Evolutionary conservation across 2,888 invertebrate species (phyloP), one percentile per base, ranked within the genome.

Genomic region (Sylvicola cinctus): DNA sequence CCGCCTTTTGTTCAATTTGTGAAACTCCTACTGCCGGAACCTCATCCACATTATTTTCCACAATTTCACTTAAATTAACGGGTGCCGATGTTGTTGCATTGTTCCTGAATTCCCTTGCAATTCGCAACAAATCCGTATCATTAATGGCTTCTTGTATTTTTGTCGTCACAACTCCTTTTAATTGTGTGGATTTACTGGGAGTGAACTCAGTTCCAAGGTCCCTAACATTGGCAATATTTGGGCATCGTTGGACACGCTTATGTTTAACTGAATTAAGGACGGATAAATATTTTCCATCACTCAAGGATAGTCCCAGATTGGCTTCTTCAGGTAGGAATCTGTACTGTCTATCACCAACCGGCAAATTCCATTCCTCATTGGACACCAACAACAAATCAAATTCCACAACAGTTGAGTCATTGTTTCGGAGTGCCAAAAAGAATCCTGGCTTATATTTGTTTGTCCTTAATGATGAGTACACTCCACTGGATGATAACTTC

Each of bases 341-440:
- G 31, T 44, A 46, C 15, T 28, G 34, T 2, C 35, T 35, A 16
- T 36, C 40, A 7, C 28, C 35, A 10, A 11, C 23, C 7, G 44
- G 43, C 1, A 44, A 29, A 32, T 41, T 38, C 45, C 42, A 46
- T 27, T 42, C 33, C 28, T 34, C 38, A 12, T 36, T 34, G 16
- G 52, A 42, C 11, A 41, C 42, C 49, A 54, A 55, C 44, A 47
- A 47, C 39, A 50, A 42, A 33, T 47, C 44, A 31, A 46, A 44
- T 38, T 52, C 50, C 3, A 43, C 37, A 1, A 55, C 46, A 8
- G 44, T 42, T 34, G 46, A 49, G 3, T 33, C 33, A 13, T 32
- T 39, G 13, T 41, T 36, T 8, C 42, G 41, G 20, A 49, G 38
- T 2, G 50, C 56, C 39, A 57, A 61, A 41, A 61, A 61, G 6